Evolutionary conservation across 1,140 invertebrate genomes (phyloP), one percentile per base, ranked within the genome.

Genomic region (Drosophila busckii): DNA sequence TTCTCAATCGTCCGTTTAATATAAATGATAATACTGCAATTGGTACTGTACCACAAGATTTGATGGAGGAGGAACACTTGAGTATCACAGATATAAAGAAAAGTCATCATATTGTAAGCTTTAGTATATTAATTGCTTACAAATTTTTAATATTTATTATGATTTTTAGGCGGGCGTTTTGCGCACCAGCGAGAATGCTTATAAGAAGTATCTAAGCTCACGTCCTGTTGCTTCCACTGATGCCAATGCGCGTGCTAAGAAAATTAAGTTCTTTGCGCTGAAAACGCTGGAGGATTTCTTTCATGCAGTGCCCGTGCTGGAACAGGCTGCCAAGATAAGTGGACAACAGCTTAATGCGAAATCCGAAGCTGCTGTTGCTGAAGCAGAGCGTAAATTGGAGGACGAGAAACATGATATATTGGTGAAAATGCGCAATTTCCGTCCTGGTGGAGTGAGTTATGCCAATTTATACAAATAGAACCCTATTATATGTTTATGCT

Each of bases 181-280:
- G 53, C 92, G 93, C 50, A 95, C 96, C 0, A 93, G 93, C 59
- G 90, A 90, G 5, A 98, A 98, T 86, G 97, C 95, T 1, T 97
- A 96, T 88, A 93, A 94, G 70, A 94, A 98, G 63, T 99, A 99
- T 88, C 66, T 96, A 0, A 90, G 91, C 68, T 97, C 97, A 23
- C 89, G 97, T 50, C 95, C 95, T 19, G 90, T 91, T 2, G 94
- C 98, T 0, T 97, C 97, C 0, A 89, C 89, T 2, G 98, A 98
- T 87, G 97, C 96, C 52, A 93, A 97, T 48, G 93, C 93, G 65
- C 89, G 96, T 48, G 91, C 94, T 1, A 99, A 91, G 59, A 64
- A 64, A 10, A 86, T 89, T 0, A 63, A 88, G 8, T 65, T 88
- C 10, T 89, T 89, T 17, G 63, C 70, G 0, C 52, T 85, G 1